Percentiles rank a stretch among this genome's conserved stretches.
Evolutionary conservation across 2,888 invertebrate genomes (phyloP).

Genomic region (Cheilosia vulpina): DNA sequence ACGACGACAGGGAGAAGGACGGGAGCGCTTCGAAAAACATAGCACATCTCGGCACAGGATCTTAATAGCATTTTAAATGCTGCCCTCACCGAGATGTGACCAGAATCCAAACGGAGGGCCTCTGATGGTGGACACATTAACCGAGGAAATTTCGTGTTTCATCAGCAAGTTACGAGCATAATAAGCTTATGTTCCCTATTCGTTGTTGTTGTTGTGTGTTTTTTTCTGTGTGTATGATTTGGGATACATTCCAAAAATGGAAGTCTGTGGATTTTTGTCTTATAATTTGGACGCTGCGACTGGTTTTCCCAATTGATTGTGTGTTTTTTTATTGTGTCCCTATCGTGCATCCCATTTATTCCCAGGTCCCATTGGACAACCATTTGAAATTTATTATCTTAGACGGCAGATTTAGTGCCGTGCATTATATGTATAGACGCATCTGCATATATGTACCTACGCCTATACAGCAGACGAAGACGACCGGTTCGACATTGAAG

Average conservation of each 20-base stretch:
- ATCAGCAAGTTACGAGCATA: constrained; percentile 50
- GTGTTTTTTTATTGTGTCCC: constrained; percentile 58
- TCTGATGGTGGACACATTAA: constrained; percentile 1
- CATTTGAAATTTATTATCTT: constrained; percentile 68
- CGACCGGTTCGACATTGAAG: constrained; percentile 53
- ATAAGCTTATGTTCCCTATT: constrained; percentile 60
- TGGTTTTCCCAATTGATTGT: constrained; percentile 61
- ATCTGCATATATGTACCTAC: constrained; percentile 34
- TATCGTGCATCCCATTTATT: constrained; percentile 38
- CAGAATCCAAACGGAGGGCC: constrained; percentile 55
- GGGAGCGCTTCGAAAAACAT: constrained; percentile 35
- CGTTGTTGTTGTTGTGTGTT: constrained; percentile 1
- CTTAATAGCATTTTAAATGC: constrained; percentile 75
- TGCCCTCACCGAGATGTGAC: constrained; percentile 67
- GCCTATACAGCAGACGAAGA: not conserved
- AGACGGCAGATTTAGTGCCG: constrained; percentile 69
- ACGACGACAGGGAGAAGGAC: not conserved
- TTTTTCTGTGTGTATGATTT: not conserved
- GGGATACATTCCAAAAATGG: constrained; percentile 67
- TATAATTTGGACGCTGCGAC: constrained; percentile 28
- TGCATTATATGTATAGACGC: constrained; percentile 43
- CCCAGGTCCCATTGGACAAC: constrained; percentile 57
- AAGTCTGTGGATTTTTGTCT: constrained; percentile 27
- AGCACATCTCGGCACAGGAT: constrained; percentile 70
- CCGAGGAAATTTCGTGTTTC: constrained; percentile 55